These are phyloP conservation scores for Gasterosteus aculeatus DNA, from an alignment of 2,113 vertebrate genomes.

Conservation along the genomic window DNA sequence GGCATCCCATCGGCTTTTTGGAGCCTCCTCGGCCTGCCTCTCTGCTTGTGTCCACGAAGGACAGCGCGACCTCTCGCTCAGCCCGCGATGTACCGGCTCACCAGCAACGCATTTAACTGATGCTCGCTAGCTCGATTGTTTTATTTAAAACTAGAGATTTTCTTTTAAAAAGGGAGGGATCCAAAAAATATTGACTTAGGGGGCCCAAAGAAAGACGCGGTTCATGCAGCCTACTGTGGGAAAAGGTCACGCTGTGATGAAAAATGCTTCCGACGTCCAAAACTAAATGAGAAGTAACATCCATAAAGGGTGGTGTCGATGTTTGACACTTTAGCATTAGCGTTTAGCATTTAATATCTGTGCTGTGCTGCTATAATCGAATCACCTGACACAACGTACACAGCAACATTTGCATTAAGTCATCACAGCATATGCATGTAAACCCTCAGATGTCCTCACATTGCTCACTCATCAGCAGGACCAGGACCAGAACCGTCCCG, in stretches of 20 bases:
- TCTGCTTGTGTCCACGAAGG: conserved; percentile 53
- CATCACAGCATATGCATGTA: background rate
- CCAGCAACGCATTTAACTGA: conserved; percentile 6
- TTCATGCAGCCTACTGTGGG: background rate
- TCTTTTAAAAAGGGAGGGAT: background rate
- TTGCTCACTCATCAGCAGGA: conserved; percentile 39
- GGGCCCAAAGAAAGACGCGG: too few relatives aligned
- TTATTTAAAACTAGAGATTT: background rate
- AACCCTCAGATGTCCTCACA: background rate
- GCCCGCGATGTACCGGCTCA: conserved; percentile 25
- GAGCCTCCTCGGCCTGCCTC: conserved; percentile 17
- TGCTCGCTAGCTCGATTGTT: background rate
- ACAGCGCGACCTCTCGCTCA: conserved; percentile 47
- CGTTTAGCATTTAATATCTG: background rate
- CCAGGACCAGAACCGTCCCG: conserved; percentile 38
- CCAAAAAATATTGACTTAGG: background rate
- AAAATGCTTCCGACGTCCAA: background rate
- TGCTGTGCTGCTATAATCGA: conserved; percentile 6
- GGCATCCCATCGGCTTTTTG: conserved; percentile 15
- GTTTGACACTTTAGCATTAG: background rate
- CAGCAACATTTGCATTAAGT: background rate
- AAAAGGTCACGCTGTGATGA: background rate
- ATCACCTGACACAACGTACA: background rate
- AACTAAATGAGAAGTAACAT: background rate
- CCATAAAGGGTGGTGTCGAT: background rate